These are phyloP conservation scores for Phrynocephalus vlangalii DNA, from an alignment of 2,797 vertebrate species.

Conservation along the genomic window DNA sequence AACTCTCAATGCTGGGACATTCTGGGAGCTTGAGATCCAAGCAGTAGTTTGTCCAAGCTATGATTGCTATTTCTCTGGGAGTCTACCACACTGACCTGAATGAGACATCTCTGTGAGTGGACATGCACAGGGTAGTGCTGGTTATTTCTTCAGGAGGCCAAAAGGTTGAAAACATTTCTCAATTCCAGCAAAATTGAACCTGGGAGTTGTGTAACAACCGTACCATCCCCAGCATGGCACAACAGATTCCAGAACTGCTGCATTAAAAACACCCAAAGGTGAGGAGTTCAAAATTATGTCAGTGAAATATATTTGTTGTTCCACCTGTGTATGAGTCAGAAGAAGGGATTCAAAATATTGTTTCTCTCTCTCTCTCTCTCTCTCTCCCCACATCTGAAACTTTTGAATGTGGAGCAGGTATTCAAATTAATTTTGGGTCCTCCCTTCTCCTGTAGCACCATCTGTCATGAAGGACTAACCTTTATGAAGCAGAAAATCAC, in stretches of 20 bases:
- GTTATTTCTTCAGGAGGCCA: background rate
- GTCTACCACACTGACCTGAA: background rate
- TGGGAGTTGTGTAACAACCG: background rate
- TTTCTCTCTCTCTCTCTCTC: background rate
- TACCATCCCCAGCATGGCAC: background rate
- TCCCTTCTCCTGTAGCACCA: slow-evolving; percentile 4
- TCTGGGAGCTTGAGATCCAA: too few species aligned
- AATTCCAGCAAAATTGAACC: background rate
- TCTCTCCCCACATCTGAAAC: background rate
- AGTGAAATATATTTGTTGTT: background rate
- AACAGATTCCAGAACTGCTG: background rate
- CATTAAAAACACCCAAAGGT: background rate
- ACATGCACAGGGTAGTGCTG: background rate
- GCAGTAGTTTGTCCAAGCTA: too few species aligned
- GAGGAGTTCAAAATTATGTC: background rate
- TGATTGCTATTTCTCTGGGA: background rate
- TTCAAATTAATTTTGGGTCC: slow-evolving; percentile 23
- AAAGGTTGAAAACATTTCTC: background rate
- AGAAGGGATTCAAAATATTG: background rate
- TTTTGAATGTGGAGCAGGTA: slow-evolving; percentile 20
- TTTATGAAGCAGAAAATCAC: slow-evolving; percentile 39
- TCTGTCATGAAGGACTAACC: slow-evolving; percentile 17
- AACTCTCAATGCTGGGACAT: too few species aligned
- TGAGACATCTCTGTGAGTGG: background rate
- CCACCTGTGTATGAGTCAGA: background rate